These are phyloP conservation scores for Cinclus mexicanus DNA, from an alignment of 2,113 vertebrate species.

Conservation along the genomic window DNA sequence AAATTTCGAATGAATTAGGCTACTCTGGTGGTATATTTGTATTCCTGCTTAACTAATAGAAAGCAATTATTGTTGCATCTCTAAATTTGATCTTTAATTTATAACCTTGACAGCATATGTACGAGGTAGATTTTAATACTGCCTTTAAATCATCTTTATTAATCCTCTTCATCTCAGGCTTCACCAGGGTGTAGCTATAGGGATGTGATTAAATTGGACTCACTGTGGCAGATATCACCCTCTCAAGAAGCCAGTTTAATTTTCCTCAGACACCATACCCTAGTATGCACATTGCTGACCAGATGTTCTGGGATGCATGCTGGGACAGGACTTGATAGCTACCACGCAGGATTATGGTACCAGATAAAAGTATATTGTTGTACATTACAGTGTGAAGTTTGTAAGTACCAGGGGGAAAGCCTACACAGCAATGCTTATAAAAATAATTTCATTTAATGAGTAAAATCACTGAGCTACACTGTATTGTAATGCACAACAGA, in stretches of 20 bases:
- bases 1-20: background rate
- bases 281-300: background rate
- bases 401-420: background rate
- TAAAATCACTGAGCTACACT: background rate
- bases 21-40: background rate
- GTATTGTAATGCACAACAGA: background rate
- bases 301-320: background rate
- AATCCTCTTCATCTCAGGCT: background rate
- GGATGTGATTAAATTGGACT: background rate
- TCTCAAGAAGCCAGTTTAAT: background rate
- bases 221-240: background rate
- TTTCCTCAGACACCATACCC: background rate
- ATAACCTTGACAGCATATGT: background rate
- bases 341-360: background rate
- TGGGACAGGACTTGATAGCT: background rate
- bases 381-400: background rate
- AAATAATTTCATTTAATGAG: background rate
- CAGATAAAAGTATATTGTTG: background rate
- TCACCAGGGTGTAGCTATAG: background rate
- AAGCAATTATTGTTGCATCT: background rate
- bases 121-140: background rate
- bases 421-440: background rate
- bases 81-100: background rate
- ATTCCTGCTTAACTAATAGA: background rate
- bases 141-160: background rate